A percentile compares a stretch with the other conserved stretches of the same genome.
These are phyloP conservation scores for Epistrophe grossulariae DNA, from an alignment of 2,888 invertebrate species.

Conservation along the genomic window DNA sequence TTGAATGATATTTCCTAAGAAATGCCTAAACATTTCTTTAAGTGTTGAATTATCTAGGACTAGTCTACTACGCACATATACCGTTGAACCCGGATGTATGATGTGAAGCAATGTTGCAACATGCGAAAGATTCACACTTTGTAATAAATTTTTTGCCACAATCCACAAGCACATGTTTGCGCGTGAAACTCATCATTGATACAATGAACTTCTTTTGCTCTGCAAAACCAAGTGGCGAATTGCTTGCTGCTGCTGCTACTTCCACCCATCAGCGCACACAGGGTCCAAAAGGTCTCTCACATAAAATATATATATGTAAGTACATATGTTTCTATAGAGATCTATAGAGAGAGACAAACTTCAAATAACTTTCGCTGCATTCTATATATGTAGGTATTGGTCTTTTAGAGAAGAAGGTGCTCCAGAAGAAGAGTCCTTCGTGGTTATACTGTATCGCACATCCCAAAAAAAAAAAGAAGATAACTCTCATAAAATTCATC, in stretches of 20 bases:
- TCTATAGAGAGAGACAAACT: conserved; percentile 31
- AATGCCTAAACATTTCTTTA: background rate
- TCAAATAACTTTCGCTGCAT: conserved; percentile 61
- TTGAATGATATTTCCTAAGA: background rate
- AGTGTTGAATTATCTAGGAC: conserved; percentile 10
- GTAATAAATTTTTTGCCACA: conserved; percentile 56
- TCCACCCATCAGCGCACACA: conserved; percentile 35
- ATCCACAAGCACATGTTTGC: conserved; percentile 6
- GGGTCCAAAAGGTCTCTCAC: conserved; percentile 68
- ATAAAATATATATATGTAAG: background rate
- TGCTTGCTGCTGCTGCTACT: conserved; percentile 2
- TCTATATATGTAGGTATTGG: background rate
- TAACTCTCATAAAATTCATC: conserved; percentile 69
- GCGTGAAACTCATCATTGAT: conserved; percentile 65
- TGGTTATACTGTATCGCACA: conserved; percentile 64
- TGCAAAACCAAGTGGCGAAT: background rate
- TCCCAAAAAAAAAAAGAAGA: conserved; percentile 34
- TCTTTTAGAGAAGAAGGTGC: conserved; percentile 3
- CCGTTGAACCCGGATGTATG: conserved; percentile 72
- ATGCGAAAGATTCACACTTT: conserved; percentile 70
- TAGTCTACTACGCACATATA: conserved; percentile 49
- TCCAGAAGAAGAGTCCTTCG: conserved; percentile 25
- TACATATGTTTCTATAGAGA: too few species aligned
- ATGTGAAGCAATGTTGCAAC: conserved; percentile 51
- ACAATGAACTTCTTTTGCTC: conserved; percentile 53